Evolutionary conservation across 2,888 invertebrate species (phyloP), one percentile per base, ranked within the genome.

Genomic region (Sarcophaga subvicina): DNA sequence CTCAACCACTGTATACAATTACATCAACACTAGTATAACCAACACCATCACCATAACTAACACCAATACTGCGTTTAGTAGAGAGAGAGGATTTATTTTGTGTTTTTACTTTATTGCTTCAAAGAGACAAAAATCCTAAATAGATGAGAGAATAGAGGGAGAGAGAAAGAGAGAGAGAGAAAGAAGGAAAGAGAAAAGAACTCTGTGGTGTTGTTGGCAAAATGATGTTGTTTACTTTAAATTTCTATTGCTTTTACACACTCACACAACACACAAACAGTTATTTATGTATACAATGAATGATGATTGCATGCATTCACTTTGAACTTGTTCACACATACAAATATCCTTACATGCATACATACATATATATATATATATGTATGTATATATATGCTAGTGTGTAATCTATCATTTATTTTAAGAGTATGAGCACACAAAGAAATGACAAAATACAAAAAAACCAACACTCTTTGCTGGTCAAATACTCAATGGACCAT

Each of bases 81-180:
- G n/a, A n/a, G 17, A 8, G 54, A 49, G 54, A 70, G 54, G n/a
- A 70, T 54, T 70, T 69, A 69, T 69, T 47, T 69, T n/a, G 47
- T 54, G 49, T 70, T 69, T 69, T 47, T 37, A 8, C 37, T 37
- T 37, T 37, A 37, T 37, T 37, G 37, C 37, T 37, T 37, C 37
- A 37, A 37, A 37, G 37, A 37, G 37, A 37, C 8, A 37, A 37
- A 54, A 54, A 54, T 12, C 14, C 14, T 54, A 54, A 12, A 54
- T 54, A 54, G 54, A 54, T 14, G 37, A 54, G 54, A 54, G 4
- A 54, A 54, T 14, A 14, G 14, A 54, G 14, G 14, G 37, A 54
- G 8, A 54, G 14, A 54, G 54, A 54, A 1, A 54, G 54, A 54
- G 54, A 22, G 22, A 22, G 22, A 20, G 20, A 20, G 20, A 20